Base-by-base conservation (phyloP, 2,888 invertebrate species). In the Drosophila neonasuta region DNA sequence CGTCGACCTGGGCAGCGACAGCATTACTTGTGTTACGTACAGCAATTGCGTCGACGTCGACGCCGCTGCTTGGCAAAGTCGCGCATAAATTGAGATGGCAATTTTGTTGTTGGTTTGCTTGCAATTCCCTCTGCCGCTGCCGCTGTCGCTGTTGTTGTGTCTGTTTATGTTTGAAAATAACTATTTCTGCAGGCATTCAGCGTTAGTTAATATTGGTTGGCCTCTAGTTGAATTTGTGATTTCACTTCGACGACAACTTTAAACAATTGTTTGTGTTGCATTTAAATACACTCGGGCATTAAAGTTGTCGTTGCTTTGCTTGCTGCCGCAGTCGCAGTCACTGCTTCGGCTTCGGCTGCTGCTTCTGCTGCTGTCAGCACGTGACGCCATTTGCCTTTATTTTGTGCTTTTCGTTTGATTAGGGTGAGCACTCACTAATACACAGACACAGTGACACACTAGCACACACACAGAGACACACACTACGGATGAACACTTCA, bases 131-230 rank as follows among this genome's bases (percentile, higher is more conserved):
- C 36, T 67, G 68, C 36, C 66, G 76, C 56, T 68, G 68, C 36
- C 66, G 76, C 56, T 68, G 67, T 10, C 48, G 64, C 30, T 56
- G 49, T 15, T 54, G 15, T 20, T 62, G 44, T 50, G 46, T 49
- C 20, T 65, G 52, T 20, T 49, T 44, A 63, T 70, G 70, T 56
- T 77, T 66, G 56, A 74, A 76, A 76, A 66, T 71, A 66, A 78
- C 81, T 68, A 69, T 80, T 79, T 61, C 70, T 77, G 79, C 73
- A 71, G 80, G 79, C 80, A 83, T 83, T 79, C 73, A 82, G 80
- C 77, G 62, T 45, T 70, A 61, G 60, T 83, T 71, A 65, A 72
- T 74, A 68, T 60, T 62, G 77, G 58, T 54, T 65, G 17, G 2
- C 15, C 15, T 61, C 34, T 50, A 15, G 30, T 50, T 59, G 24